Percentiles rank a stretch among this genome's conserved stretches.
These are phyloP conservation scores for Lepus oiostolus DNA, from an alignment of 2,797 vertebrate genomes.

Conservation along the genomic window DNA sequence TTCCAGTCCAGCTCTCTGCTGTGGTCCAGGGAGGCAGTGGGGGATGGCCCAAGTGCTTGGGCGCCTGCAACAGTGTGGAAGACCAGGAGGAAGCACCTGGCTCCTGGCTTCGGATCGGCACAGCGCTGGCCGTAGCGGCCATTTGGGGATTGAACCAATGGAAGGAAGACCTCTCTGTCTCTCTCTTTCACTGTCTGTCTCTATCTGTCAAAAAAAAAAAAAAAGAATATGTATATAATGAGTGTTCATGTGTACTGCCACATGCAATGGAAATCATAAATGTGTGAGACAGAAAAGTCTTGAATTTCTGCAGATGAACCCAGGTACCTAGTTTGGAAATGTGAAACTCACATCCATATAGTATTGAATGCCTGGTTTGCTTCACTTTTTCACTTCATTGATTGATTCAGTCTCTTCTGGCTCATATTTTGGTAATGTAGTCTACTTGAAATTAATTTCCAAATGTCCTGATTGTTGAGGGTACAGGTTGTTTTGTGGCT, in stretches of 20 bases:
- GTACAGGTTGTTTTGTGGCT: not conserved
- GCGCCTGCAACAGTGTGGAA: too few relatives aligned
- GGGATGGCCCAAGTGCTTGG: too few relatives aligned
- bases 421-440: not conserved
- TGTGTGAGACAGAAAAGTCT: not conserved
- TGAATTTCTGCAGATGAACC: not conserved
- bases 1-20: too few relatives aligned
- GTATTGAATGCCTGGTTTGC: not conserved
- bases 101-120: too few relatives aligned
- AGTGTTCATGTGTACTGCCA: not conserved
- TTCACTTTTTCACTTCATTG: not conserved
- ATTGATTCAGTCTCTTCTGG: not conserved
- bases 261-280: not conserved
- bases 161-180: too few relatives aligned
- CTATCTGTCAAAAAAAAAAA: too few relatives aligned
- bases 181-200: too few relatives aligned
- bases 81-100: too few relatives aligned
- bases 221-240: not conserved
- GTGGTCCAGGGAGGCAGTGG: too few relatives aligned
- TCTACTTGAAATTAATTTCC: not conserved
- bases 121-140: too few relatives aligned
- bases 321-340: not conserved
- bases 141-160: too few relatives aligned
- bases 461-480: not conserved
- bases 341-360: not conserved